These are phyloP conservation scores for Pelagia noctiluca DNA, from an alignment of 30 jellyfish, hydroid and myxozoan species.

Conservation along the genomic window DNA sequence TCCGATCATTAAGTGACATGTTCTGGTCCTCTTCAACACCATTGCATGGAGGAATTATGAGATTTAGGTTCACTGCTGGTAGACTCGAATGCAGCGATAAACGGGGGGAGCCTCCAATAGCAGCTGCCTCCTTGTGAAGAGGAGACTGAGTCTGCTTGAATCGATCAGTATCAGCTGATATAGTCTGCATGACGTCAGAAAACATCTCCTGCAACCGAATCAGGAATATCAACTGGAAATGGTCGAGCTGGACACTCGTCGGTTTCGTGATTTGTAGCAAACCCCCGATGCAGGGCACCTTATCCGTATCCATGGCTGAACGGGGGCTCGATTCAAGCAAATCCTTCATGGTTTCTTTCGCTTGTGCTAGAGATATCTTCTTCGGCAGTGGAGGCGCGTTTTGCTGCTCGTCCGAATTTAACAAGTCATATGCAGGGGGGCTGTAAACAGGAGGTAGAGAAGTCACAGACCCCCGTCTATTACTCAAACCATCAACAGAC, in stretches of 20 bases:
- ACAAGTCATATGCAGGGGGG: constrained; percentile 49
- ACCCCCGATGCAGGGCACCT: constrained; percentile 69
- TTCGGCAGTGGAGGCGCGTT: constrained; percentile 53
- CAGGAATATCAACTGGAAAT: constrained; percentile 87
- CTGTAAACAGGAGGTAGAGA: constrained; percentile 32
- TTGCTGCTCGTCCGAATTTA: not conserved
- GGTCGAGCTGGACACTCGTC: constrained; percentile 88
- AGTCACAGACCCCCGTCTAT: not conserved
- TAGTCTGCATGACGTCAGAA: constrained; percentile 56
- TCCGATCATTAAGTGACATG: constrained; percentile 54
- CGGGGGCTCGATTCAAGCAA: not conserved
- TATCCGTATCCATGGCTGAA: not conserved
- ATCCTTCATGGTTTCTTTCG: not conserved
- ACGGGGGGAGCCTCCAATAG: not conserved
- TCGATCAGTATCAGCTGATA: constrained; percentile 70
- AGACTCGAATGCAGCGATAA: constrained; percentile 69
- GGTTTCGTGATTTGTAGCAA: constrained; percentile 64
- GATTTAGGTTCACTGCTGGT: constrained; percentile 73
- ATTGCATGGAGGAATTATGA: constrained; percentile 76
- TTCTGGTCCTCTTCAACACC: constrained; percentile 70
- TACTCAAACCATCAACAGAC: not conserved
- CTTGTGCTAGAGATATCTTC: not conserved
- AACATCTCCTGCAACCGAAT: constrained; percentile 88
- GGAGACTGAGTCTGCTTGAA: constrained; percentile 53
- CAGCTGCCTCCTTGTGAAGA: constrained; percentile 8